Evolutionary conservation across 92 coral and sea anemone genomes (phyloP).

Genomic region (Umimayanthus chanpuru): DNA sequence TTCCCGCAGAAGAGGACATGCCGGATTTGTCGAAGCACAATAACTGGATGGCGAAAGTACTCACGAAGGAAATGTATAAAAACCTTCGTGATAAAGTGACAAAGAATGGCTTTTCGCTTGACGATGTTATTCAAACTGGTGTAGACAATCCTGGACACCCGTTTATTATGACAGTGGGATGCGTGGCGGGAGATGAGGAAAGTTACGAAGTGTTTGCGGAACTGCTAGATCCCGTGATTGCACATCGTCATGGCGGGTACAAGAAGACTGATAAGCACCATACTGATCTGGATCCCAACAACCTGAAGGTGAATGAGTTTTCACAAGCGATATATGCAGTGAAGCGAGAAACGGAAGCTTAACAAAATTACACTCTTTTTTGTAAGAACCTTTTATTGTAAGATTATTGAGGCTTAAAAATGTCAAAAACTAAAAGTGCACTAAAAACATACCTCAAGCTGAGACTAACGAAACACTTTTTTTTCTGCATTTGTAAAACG

Average conservation of each 20-base stretch:
- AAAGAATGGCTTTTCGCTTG: conserved; percentile 89
- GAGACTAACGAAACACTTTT: too few species aligned
- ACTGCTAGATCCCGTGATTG: conserved; percentile 87
- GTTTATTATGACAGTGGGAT: conserved; percentile 97
- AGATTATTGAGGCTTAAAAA: too few species aligned
- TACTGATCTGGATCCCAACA: conserved; percentile 81
- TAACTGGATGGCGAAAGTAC: conserved; percentile 93
- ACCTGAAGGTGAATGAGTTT: conserved; percentile 43
- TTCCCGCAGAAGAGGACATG: conserved; percentile 81
- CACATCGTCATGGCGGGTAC: conserved; percentile 85
- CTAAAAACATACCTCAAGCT: too few species aligned
- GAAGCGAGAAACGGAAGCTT: too few species aligned
- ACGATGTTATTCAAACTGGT: conserved; percentile 92
- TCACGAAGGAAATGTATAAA: conserved; percentile 86
- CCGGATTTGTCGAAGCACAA: conserved; percentile 92
- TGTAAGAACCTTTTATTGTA: too few species aligned
- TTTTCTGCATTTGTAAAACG: too few species aligned
- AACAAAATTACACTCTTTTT: too few species aligned
- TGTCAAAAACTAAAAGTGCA: too few species aligned
- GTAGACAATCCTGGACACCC: conserved; percentile 99
- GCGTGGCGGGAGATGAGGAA: conserved; percentile 98
- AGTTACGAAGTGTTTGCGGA: conserved; percentile 88
- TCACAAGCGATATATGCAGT: neutral
- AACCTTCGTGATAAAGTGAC: conserved; percentile 85
- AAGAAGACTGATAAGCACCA: conserved; percentile 92